Conservation (phyloP, 1,140 invertebrate species). For the Lordiphosa clarofinis region DNA sequence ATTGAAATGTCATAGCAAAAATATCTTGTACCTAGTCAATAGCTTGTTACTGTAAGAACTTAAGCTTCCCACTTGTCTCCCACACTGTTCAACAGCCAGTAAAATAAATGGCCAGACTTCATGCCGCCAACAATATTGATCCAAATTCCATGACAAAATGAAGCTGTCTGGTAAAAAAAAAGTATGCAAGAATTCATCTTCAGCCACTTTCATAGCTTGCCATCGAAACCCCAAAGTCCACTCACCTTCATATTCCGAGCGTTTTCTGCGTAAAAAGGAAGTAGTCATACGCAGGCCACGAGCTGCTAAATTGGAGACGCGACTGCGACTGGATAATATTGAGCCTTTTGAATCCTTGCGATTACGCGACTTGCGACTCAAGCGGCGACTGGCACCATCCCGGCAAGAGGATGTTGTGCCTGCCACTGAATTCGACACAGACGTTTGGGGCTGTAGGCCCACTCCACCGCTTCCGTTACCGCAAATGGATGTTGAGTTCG, state of each 20-base stretch:
- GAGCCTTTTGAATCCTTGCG: slow-evolving; percentile 67
- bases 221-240: slow-evolving; percentile 16
- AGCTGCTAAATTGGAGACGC: slow-evolving; percentile 39
- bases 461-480: slow-evolving; percentile 1
- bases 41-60: no score
- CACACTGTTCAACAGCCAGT: not conserved
- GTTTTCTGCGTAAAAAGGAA: slow-evolving; percentile 65
- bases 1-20: no score
- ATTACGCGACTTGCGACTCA: slow-evolving; percentile 34
- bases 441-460: slow-evolving; percentile 33
- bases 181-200: slow-evolving; percentile 3
- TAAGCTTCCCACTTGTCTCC: not conserved
- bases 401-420: slow-evolving; percentile 54
- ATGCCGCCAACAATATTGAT: slow-evolving; percentile 37
- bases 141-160: slow-evolving; percentile 7
- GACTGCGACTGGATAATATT: slow-evolving; percentile 55
- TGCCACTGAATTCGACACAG: slow-evolving; percentile 39
- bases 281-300: slow-evolving; percentile 65
- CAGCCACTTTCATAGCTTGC: slow-evolving; percentile 7
- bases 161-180: not conserved
- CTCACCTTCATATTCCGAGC: slow-evolving; percentile 74
- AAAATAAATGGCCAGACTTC: slow-evolving; percentile 23
- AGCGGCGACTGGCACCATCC: slow-evolving; percentile 9
- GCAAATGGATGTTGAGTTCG: slow-evolving; percentile 31
- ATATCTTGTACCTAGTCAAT: no score